Percentiles rank a stretch among this genome's conserved stretches.
phyloP scores from a whole-genome alignment of 2,113 vertebrate genomes.

The Varanus salvator region DNA sequence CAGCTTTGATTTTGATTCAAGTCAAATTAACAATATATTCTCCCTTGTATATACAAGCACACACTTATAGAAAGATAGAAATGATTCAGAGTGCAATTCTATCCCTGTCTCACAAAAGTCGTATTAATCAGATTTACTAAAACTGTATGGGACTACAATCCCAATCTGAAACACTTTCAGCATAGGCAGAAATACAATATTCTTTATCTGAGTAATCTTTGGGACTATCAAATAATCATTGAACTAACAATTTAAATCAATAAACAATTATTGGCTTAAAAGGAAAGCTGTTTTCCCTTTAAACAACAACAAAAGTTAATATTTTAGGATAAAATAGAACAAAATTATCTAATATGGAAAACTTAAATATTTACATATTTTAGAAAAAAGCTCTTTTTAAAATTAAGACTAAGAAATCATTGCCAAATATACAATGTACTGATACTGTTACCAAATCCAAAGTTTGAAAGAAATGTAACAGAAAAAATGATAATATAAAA shows the following conservation, averaged over 20 bases:
- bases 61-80: not conserved
- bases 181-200: not conserved
- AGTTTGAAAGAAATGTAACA: not conserved
- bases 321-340: not conserved
- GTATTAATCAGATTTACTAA: not conserved
- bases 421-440: not conserved
- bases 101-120: not conserved
- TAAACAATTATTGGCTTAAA: not conserved
- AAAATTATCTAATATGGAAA: constrained; percentile 4
- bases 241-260: not conserved
- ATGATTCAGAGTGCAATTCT: not conserved
- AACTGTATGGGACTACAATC: not conserved
- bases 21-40: not conserved
- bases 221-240: not conserved
- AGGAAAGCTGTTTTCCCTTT: not conserved
- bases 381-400: fast-evolving
- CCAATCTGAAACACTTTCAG: not conserved
- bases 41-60: no score
- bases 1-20: not conserved
- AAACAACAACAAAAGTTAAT: not conserved
- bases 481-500: fast-evolving
- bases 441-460: constrained; percentile 35
- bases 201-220: not conserved
- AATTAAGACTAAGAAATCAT: not conserved
- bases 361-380: not conserved